Evolutionary conservation across 2,797 vertebrate genomes (phyloP).

Genomic region (Phrynocephalus vlangalii): DNA sequence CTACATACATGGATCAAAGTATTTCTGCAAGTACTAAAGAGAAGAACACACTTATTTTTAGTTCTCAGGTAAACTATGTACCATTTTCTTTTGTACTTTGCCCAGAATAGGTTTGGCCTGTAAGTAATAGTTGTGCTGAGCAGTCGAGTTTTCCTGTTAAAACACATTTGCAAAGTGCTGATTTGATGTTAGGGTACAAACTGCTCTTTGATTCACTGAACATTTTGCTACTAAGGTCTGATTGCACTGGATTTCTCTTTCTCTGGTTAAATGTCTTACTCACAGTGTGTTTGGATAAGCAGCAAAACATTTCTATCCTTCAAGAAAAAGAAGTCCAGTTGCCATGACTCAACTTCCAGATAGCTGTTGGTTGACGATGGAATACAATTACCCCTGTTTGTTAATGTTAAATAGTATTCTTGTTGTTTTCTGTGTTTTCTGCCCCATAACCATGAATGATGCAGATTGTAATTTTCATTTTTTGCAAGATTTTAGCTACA

Average conservation of each 20-base stretch:
- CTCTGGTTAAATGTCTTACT: neutral
- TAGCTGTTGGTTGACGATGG: no score
- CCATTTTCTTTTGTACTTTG: neutral
- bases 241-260: neutral
- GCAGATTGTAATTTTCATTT: no score
- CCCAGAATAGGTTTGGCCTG: neutral
- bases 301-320: no score
- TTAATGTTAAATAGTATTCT: no score
- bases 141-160: neutral
- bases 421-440: no score
- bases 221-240: neutral
- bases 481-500: no score
- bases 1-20: no score
- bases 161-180: neutral
- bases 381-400: no score
- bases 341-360: no score
- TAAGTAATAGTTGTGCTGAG: neutral
- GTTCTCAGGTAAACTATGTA: neutral
- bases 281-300: neutral
- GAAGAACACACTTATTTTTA: neutral
- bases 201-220: neutral
- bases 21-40: neutral
- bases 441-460: no score
- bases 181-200: neutral
- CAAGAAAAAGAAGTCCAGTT: no score